Base-by-base conservation (phyloP, 2,797 vertebrate species). In the Leucoraja ocellata region DNA sequence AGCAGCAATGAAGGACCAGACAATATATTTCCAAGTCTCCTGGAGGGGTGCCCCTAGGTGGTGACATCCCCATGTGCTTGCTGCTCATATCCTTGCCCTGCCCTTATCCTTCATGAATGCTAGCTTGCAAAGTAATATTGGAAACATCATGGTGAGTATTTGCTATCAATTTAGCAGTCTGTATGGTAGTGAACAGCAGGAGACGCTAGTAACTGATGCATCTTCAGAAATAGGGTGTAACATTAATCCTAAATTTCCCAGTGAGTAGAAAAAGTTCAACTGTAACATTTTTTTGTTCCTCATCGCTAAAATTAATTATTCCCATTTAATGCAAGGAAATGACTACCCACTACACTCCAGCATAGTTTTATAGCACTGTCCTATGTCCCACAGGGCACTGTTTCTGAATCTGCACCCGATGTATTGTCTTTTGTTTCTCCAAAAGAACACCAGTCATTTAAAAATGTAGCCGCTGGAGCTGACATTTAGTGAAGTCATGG, bases 401-500 rank as follows among this genome's bases (percentile, higher is more conserved):
- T 68, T 88, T 88, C 84, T 88, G 84, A 88, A 88, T 88, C 63
- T 68, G 84, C n/a, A 36, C 71, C 73, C 90, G 28, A 73, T 76
- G 90, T n/a, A 92, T 95, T 95, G 95, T 96, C 95, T 94, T 95
- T 96, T 94, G 95, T 95, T 96, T 94, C 95, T 96, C 94, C 88
- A 76, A 92, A 92, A 94, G 95, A 96, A 96, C 95, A 96, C 95
- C 94, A 94, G 95, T 81, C 95, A 95, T 95, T 96, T 95, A 96
- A 96, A 96, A 96, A 96, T 96, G 95, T 96, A 95, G 95, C 94
- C 95, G 95, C 95, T 94, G 95, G 94, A 92, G 93, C 95, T 93
- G 96, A 96, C 95, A 95, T 96, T 96, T 95, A 96, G 96, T 93
- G 95, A 96, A 96, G 97, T 95, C 94, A 94, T 94, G 94, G 96